Evolutionary conservation across 2,888 invertebrate species (phyloP).

Genomic region (Melanostoma scalare): DNA sequence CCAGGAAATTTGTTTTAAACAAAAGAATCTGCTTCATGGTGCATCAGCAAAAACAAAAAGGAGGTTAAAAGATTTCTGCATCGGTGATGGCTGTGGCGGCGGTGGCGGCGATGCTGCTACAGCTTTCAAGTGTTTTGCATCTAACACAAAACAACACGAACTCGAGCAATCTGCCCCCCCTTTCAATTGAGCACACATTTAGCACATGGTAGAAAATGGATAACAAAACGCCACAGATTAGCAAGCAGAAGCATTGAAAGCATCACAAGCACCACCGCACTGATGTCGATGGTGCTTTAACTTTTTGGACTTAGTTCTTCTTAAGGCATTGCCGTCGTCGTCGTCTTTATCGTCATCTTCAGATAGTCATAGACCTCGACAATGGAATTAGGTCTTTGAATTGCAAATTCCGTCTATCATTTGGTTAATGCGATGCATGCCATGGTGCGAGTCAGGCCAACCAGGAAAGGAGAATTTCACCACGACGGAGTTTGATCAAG

Average conservation of each 20-base stretch:
- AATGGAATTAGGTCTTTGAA: slow-evolving; percentile 71
- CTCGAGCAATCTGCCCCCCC: slow-evolving; percentile 18
- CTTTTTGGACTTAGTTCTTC: slow-evolving; percentile 36
- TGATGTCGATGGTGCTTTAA: slow-evolving; percentile 12
- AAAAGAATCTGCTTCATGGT: slow-evolving; percentile 55
- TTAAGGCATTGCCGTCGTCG: not conserved
- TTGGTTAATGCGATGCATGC: slow-evolving; percentile 62
- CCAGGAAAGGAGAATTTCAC: slow-evolving; percentile 16
- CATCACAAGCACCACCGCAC: slow-evolving; percentile 15
- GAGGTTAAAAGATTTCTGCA: slow-evolving; percentile 70
- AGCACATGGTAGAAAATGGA: slow-evolving; percentile 44
- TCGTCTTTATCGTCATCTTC: slow-evolving; percentile 48
- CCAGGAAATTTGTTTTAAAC: slow-evolving; percentile 47
- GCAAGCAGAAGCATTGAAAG: slow-evolving; percentile 14
- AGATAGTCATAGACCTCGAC: slow-evolving; percentile 67
- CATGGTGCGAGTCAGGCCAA: slow-evolving; percentile 32
- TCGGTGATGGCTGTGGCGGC: slow-evolving; percentile 13
- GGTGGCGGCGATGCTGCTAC: slow-evolving; percentile 44
- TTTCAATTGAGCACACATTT: slow-evolving; percentile 32
- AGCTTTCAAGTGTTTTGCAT: slow-evolving; percentile 52
- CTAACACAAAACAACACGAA: slow-evolving; percentile 31
- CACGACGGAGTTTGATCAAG: not conserved
- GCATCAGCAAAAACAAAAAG: slow-evolving; percentile 19
- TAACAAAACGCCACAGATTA: slow-evolving; percentile 62
- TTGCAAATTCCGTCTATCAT: slow-evolving; percentile 67